Evolutionary conservation across 2,888 invertebrate genomes (phyloP).

Genomic region (Disparrhopalites patrizii): DNA sequence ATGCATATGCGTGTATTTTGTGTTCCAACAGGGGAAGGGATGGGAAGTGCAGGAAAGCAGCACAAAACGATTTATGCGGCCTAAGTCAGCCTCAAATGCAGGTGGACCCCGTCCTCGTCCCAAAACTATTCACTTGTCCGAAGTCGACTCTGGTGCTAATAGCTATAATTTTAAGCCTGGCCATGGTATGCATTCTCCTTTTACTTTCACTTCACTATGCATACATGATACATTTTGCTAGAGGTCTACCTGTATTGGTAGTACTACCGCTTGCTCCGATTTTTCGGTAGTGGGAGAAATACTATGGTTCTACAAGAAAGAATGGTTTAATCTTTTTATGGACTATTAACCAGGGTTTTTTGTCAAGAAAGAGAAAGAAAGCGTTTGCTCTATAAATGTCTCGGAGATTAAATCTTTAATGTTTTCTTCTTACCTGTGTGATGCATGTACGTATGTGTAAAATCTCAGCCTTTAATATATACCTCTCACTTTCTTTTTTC

Average conservation of each 20-base stretch:
- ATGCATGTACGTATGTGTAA: too few relatives aligned
- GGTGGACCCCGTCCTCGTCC: conserved; percentile 65
- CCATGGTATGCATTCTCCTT: conserved; percentile 55
- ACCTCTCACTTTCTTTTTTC: background rate
- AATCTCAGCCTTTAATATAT: background rate
- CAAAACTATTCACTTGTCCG: conserved; percentile 70
- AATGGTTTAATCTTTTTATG: background rate
- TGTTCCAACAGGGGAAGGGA: conserved; percentile 40
- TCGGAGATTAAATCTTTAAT: too few relatives aligned
- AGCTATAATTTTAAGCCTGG: conserved; percentile 52
- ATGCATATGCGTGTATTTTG: background rate
- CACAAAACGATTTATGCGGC: conserved; percentile 55
- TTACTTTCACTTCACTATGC: too few relatives aligned
- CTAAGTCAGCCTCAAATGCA: conserved; percentile 58
- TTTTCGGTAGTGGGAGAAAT: too few relatives aligned
- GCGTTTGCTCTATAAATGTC: too few relatives aligned
- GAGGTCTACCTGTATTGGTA: too few relatives aligned
- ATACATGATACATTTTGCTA: background rate
- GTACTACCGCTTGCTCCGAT: too few relatives aligned
- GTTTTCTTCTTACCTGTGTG: too few relatives aligned
- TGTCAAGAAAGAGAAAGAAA: background rate
- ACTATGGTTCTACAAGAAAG: conserved; percentile 66
- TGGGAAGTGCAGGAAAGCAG: conserved; percentile 48
- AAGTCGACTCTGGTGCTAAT: conserved; percentile 68
- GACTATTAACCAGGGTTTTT: conserved; percentile 16